Evolutionary conservation across 2,113 vertebrate genomes (phyloP).

Genomic region (Engystomops pustulosus): DNA sequence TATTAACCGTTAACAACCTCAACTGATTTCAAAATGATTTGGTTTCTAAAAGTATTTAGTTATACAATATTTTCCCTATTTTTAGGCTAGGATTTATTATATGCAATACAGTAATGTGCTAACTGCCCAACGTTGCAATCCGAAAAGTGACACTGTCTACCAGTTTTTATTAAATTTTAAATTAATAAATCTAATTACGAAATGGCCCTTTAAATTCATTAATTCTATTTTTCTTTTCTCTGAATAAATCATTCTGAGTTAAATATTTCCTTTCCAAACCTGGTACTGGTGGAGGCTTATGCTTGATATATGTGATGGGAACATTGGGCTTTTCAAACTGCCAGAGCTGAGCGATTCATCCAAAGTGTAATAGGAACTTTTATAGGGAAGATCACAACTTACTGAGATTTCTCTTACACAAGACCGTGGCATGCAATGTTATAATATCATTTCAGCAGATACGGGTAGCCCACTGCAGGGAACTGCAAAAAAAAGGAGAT

Average conservation of each 20-base stretch:
- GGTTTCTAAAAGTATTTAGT: not conserved
- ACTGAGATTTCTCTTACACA: not conserved
- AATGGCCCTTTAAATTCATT: not conserved
- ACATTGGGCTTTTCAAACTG: not conserved
- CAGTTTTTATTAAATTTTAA: not conserved
- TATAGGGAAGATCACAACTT: not conserved
- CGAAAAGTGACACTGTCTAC: not conserved
- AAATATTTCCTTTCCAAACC: not conserved
- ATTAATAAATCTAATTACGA: not conserved
- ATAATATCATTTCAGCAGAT: not conserved
- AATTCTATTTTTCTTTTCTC: not conserved
- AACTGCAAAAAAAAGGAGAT: constrained; percentile 60
- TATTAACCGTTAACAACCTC: no score
- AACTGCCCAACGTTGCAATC: not conserved
- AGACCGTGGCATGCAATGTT: not conserved
- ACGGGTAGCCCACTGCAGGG: not conserved
- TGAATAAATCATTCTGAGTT: not conserved
- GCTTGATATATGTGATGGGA: not conserved
- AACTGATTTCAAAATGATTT: not conserved
- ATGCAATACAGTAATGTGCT: not conserved
- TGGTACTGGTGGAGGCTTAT: not conserved
- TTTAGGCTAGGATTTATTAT: not conserved
- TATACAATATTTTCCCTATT: not conserved
- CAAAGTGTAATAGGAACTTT: not conserved
- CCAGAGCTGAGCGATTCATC: not conserved